phyloP scores from a whole-genome alignment of 2,888 invertebrate species.

The Alsophila aescularia region DNA sequence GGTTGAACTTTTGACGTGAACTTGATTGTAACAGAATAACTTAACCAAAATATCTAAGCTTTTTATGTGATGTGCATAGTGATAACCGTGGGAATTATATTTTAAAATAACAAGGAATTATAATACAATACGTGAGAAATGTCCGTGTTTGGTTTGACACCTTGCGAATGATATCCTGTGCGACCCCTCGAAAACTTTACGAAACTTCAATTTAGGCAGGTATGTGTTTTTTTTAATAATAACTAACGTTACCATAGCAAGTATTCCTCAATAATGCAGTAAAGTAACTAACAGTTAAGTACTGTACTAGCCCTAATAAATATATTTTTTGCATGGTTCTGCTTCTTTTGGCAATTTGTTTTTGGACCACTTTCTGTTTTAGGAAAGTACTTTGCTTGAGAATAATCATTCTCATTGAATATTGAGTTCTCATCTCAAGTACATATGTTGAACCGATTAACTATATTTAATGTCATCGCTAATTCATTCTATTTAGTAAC shows the following conservation, averaged over 20 bases:
- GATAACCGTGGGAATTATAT: conserved; percentile 65
- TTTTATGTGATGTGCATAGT: conserved; percentile 73
- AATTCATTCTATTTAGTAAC: too few species aligned
- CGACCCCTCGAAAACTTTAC: conserved; percentile 40
- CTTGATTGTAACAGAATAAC: conserved; percentile 78
- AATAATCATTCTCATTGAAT: too few species aligned
- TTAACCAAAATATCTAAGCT: conserved; percentile 81
- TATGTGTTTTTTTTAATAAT: conserved; percentile 39
- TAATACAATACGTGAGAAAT: conserved; percentile 63
- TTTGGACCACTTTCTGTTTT: conserved; percentile 34
- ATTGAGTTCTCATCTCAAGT: conserved; percentile 3
- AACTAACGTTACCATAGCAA: background rate
- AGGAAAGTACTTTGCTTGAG: conserved; percentile 7
- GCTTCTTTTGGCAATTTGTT: background rate
- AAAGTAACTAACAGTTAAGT: background rate
- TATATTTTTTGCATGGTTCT: background rate
- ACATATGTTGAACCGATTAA: too few species aligned
- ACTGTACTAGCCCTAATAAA: too few species aligned
- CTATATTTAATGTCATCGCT: too few species aligned
- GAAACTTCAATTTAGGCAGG: conserved; percentile 34
- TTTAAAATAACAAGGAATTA: conserved; percentile 55
- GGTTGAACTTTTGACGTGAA: conserved; percentile 84
- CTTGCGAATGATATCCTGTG: conserved; percentile 46
- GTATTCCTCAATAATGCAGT: background rate
- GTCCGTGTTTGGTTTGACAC: conserved; percentile 53